A percentile compares a stretch with the other conserved stretches of the same genome.
These are phyloP conservation scores for Ctenosaura bakeri DNA, from an alignment of 2,797 vertebrate species.

Conservation along the genomic window DNA sequence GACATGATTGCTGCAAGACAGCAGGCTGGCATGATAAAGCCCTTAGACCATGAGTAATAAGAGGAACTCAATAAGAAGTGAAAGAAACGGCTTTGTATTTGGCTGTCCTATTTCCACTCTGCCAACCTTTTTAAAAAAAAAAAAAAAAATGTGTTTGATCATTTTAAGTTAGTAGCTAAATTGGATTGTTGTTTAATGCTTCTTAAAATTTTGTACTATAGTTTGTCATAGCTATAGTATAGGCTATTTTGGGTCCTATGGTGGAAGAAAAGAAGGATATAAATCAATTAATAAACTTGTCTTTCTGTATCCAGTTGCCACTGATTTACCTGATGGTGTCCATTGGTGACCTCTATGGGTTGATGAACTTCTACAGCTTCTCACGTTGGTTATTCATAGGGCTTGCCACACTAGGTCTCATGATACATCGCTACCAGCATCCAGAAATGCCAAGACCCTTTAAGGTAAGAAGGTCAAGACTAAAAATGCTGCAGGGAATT, in stretches of 20 bases:
- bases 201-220: no score
- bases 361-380: constrained; percentile 58
- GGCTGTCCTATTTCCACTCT: neutral
- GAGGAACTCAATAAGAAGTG: neutral
- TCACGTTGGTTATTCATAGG: constrained; percentile 65
- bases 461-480: constrained; percentile 38
- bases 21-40: no score
- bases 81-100: neutral
- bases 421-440: constrained; percentile 38
- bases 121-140: no score
- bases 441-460: constrained; percentile 33
- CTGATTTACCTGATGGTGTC: constrained; percentile 38
- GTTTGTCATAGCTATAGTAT: no score
- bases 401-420: constrained; percentile 31
- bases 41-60: neutral
- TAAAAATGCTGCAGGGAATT: no score
- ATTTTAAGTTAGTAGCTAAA: no score
- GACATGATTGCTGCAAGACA: no score
- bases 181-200: no score
- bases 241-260: no score
- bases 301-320: constrained; percentile 30
- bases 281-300: neutral
- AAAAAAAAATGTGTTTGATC: no score
- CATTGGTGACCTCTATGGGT: constrained; percentile 57
- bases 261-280: no score